Conservation (phyloP, 2,797 vertebrate genomes). For the Eleutherodactylus coqui region DNA sequence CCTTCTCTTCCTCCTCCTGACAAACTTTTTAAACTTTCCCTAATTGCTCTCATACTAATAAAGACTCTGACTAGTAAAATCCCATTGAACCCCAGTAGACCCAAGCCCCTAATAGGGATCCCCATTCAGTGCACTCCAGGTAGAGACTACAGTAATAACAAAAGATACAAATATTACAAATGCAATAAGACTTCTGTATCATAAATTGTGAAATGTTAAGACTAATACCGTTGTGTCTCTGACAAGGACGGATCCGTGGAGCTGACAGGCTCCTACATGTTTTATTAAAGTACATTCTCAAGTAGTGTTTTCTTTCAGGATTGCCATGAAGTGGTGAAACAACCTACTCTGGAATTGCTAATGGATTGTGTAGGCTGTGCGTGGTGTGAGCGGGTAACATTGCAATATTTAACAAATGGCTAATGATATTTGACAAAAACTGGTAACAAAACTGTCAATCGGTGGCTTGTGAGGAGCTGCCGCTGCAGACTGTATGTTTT, state of each 20-base stretch:
- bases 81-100: background rate
- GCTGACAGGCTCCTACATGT: conserved; percentile 23
- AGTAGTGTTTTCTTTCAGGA: conserved; percentile 14
- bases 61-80: no score
- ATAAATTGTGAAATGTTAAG: background rate
- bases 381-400: background rate
- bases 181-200: background rate
- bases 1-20: no score
- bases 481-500: background rate
- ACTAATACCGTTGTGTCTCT: background rate
- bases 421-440: conserved; percentile 38
- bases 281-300: conserved; percentile 36
- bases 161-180: background rate
- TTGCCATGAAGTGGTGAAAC: conserved; percentile 24
- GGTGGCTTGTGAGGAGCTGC: background rate
- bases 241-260: conserved; percentile 6
- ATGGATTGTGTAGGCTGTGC: conserved; percentile 30
- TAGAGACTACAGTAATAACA: background rate
- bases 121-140: background rate
- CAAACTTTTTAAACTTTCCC: no score
- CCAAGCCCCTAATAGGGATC: background rate
- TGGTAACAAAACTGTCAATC: conserved; percentile 21
- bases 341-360: conserved; percentile 21
- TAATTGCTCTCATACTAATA: no score
- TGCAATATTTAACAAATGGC: conserved; percentile 25